Base-by-base conservation (phyloP, 64 coral and sea anemone genomes). In the Catalaphyllia jardinei region DNA sequence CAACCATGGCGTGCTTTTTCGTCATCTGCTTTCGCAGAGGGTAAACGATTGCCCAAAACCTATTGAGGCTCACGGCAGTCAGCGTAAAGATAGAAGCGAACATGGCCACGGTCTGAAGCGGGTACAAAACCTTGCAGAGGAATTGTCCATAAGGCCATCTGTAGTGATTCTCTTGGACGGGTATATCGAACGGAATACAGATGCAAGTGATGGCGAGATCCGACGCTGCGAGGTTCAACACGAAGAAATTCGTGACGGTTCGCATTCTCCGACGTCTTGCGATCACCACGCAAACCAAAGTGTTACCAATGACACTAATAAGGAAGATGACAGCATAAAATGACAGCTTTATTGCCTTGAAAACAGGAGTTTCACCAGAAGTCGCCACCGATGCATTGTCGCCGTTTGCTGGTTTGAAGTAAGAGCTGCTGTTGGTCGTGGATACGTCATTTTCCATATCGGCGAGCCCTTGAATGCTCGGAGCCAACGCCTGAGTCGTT, bases 181-280 rank as follows among this genome's bases (percentile, higher is more conserved):
- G 90, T 50, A 99, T 95, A 79, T 99, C 97, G 73, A 99, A 99
- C 1, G 97, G 97, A 46, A 95, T 95, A 54, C 91, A 95, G n/a
- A 99, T 91, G 19, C 88, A 93, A 2, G 97, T 99, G 52, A 93
- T 88, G 18, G 94, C 94, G 0, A 99, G 87, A 65, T 98, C 96
- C 10, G 94, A 94, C 52, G 91, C 87, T n/a, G 97, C 94, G 20
- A 99, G 92, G 60, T 99, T 99, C 49, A 99, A 71, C 59, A 99
- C 95, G 88, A 99, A 99, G 57, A 93, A 86, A 78, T 99, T 99
- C 10, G 94, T 99, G 20, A 99, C 97, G 71, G 93, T 99, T 80
- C 94, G 83, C 97, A 99, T 95, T 64, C 94, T 87, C 31, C 90
- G 82, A 57, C 94, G 91, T 14, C 76, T 87, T 30, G 92, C 74